phyloP scores from a whole-genome alignment of 2,888 invertebrate genomes.

The Apoderus coryli region DNA sequence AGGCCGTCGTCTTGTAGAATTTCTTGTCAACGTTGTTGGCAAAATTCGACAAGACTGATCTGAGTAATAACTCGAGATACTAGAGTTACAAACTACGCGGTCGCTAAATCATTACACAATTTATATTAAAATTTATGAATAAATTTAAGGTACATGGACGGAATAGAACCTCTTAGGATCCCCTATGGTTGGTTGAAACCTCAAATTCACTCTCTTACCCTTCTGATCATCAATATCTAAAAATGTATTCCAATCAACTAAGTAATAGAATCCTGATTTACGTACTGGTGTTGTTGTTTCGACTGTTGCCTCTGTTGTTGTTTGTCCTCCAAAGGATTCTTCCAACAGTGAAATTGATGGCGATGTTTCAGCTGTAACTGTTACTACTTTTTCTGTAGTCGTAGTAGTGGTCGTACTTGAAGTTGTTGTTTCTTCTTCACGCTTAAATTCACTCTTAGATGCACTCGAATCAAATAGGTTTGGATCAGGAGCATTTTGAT shows the following conservation, averaged over 20 bases:
- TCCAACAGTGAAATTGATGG: conserved; percentile 52
- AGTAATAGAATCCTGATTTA: conserved; percentile 68
- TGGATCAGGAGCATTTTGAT: conserved; percentile 31
- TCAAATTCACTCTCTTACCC: conserved; percentile 55
- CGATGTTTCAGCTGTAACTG: conserved; percentile 15
- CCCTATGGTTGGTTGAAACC: conserved; percentile 67
- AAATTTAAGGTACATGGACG: conserved; percentile 57
- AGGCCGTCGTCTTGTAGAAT: too few species aligned
- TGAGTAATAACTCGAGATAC: too few species aligned
- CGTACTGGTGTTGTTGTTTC: conserved; percentile 52
- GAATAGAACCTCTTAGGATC: conserved; percentile 65
- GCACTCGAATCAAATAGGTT: conserved; percentile 26
- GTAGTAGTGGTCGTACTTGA: conserved; percentile 6
- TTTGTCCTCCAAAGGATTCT: conserved; percentile 50
- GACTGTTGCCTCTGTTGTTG: conserved; percentile 37
- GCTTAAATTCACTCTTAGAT: conserved; percentile 37
- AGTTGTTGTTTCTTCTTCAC: conserved; percentile 31
- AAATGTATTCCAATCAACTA: conserved; percentile 77
- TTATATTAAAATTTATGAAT: too few species aligned
- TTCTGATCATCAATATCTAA: conserved; percentile 68
- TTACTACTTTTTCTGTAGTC: conserved; percentile 7
- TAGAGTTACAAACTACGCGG: too few species aligned
- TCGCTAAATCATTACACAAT: too few species aligned
- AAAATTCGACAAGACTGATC: too few species aligned
- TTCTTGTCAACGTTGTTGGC: too few species aligned